Evolutionary conservation across 1,140 invertebrate species (phyloP).

Genomic region (Eupristina koningsbergeri): DNA sequence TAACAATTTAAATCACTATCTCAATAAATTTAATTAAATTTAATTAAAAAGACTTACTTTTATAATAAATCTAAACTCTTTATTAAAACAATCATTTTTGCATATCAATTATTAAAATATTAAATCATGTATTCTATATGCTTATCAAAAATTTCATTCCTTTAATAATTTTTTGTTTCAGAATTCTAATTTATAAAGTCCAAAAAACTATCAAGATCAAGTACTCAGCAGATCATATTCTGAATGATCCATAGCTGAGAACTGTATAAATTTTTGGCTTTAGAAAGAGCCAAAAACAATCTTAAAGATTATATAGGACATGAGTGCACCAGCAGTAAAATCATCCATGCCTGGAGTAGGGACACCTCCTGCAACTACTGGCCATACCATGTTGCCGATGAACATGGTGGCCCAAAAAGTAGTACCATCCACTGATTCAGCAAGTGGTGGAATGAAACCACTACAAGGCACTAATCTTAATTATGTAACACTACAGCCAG

Average conservation of each 20-base stretch:
- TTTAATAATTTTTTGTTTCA: conserved; percentile 19
- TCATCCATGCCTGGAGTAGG: conserved; percentile 68
- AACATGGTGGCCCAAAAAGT: conserved; percentile 71
- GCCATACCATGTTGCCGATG: conserved; percentile 70
- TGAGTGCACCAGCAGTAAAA: conserved; percentile 67
- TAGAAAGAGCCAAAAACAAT: conserved; percentile 40
- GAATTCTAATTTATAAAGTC: neutral
- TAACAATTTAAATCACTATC: no score
- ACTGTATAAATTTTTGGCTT: conserved; percentile 45
- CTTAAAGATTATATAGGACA: conserved; percentile 41
- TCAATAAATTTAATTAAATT: no score
- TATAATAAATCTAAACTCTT: no score
- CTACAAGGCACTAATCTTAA: conserved; percentile 63
- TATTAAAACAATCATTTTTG: no score
- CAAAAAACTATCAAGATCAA: neutral
- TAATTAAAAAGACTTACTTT: no score
- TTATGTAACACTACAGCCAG: conserved; percentile 68
- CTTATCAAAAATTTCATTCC: no score
- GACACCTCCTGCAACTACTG: conserved; percentile 61
- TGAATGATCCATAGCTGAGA: conserved; percentile 44
- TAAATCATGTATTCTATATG: no score
- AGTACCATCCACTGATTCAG: conserved; percentile 63
- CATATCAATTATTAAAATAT: no score
- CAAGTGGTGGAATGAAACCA: conserved; percentile 64
- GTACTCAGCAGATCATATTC: neutral